phyloP scores from a whole-genome alignment of 2,888 invertebrate species.

The Cheiracanthium punctorium region DNA sequence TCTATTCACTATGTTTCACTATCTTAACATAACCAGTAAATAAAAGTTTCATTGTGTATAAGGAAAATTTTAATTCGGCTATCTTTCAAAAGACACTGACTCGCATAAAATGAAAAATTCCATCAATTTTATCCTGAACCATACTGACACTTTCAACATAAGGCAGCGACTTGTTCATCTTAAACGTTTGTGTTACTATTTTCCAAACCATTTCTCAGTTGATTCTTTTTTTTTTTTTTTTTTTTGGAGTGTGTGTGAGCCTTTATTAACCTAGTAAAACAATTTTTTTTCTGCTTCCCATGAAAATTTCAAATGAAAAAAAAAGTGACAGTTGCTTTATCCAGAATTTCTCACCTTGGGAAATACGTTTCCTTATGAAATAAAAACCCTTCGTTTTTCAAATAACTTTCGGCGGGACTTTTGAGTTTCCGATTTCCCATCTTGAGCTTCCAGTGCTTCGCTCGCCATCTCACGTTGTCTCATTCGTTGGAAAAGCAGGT shows the following conservation, averaged over 20 bases:
- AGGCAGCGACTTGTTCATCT: not conserved
- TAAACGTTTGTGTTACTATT: not conserved
- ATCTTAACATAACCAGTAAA: no score
- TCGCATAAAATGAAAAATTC: no score
- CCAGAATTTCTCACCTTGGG: conserved; percentile 8
- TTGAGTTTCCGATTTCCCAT: conserved; percentile 3
- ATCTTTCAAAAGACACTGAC: no score
- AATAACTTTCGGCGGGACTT: not conserved
- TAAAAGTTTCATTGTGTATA: no score
- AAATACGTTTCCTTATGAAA: not conserved
- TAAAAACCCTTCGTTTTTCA: not conserved
- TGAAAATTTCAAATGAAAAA: conserved; percentile 16
- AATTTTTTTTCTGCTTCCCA: not conserved
- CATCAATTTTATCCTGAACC: no score
- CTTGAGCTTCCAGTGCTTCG: not conserved
- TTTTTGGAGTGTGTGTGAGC: no score
- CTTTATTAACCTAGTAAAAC: conserved; percentile 16
- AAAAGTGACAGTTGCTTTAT: conserved; percentile 7
- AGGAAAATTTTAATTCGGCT: no score
- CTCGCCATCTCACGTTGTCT: not conserved
- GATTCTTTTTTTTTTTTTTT: not conserved
- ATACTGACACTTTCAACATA: no score
- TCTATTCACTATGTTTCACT: no score
- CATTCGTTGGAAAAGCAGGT: conserved; percentile 15
- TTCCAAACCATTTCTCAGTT: not conserved